Evolutionary conservation across 2,113 vertebrate species (phyloP).

Genomic region (Oryzias celebensis): DNA sequence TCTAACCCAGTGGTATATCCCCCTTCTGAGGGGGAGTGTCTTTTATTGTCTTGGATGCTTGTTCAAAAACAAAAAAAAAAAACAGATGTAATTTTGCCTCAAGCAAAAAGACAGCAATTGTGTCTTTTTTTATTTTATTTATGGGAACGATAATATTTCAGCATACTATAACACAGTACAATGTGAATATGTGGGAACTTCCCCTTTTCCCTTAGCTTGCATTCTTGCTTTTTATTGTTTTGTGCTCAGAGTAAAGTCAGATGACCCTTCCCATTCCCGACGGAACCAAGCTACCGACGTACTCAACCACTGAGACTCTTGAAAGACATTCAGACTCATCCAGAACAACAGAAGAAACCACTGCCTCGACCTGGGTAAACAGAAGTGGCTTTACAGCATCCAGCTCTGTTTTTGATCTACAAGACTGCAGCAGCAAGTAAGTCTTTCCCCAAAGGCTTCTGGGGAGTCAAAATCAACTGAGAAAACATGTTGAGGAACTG

Average conservation of each 20-base stretch:
- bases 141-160: neutral
- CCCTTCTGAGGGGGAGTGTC: neutral
- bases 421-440: too few species aligned
- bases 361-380: slow-evolving; percentile 26
- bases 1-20: neutral
- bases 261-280: slow-evolving; percentile 35
- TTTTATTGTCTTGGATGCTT: slow-evolving; percentile 1
- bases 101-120: neutral
- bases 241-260: slow-evolving; percentile 47
- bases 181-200: slow-evolving; percentile 8
- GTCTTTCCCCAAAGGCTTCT: too few species aligned
- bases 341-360: slow-evolving; percentile 14
- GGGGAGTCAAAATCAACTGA: slow-evolving; percentile 2
- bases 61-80: neutral
- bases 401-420: neutral
- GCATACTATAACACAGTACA: neutral
- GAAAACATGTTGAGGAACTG: neutral
- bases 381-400: slow-evolving; percentile 10
- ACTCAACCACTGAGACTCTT: neutral
- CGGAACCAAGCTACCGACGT: slow-evolving; percentile 32
- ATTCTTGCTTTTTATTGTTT: slow-evolving; percentile 31
- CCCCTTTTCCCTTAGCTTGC: slow-evolving; percentile 24
- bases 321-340: slow-evolving; percentile 7
- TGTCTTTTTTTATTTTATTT: neutral
- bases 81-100: neutral